Evolutionary conservation across 2,888 invertebrate genomes (phyloP), one percentile per base, ranked within the genome.

Genomic region (Rhaphigaster nebulosa): DNA sequence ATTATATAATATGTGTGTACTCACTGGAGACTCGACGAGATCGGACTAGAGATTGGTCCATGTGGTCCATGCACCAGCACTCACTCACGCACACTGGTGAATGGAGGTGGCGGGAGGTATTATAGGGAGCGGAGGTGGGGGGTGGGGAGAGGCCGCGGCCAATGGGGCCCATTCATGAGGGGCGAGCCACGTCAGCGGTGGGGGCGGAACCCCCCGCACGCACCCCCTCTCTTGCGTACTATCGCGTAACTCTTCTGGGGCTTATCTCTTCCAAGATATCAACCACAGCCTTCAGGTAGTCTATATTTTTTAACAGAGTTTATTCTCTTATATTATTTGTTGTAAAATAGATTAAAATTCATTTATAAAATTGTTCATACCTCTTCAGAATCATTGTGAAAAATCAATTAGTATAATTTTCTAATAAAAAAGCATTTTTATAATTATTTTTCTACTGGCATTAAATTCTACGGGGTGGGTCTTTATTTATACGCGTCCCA

Each of bases 81-180:
- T 80, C 89, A 89, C 89, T 89, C 70, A 89, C 89, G 89, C 89
- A 89, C 80, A 89, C 89, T 89, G 89, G 45, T 89, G 89, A 89
- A 89, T 89, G 89, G 80, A 89, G 89, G 50, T 52, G 70, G 89
- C 65, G 45, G 89, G 65, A 80, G 70, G 89, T 50, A 54, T 41
- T 89, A 89, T 89, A 89, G 70, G 65, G 38, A 18, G 60, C 26
- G 26, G 18, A 13, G n/a, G 20, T 23, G 70, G 80, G 70, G 50
- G 50, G 38, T 41, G 84, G 84, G 84, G 84, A 15, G 23, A 50
- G 41, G 84, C 45, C 4, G 20, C 2, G 84, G 84, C 84, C 84
- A 84, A 84, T 84, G 84, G 84, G 41, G 84, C 84, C 84, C 84
- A 84, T 84, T 84, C 84, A 84, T 84, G 84, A 41, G 84, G 84